Conservation (phyloP, 2,797 vertebrate species). For the Enoplosus armatus region DNA sequence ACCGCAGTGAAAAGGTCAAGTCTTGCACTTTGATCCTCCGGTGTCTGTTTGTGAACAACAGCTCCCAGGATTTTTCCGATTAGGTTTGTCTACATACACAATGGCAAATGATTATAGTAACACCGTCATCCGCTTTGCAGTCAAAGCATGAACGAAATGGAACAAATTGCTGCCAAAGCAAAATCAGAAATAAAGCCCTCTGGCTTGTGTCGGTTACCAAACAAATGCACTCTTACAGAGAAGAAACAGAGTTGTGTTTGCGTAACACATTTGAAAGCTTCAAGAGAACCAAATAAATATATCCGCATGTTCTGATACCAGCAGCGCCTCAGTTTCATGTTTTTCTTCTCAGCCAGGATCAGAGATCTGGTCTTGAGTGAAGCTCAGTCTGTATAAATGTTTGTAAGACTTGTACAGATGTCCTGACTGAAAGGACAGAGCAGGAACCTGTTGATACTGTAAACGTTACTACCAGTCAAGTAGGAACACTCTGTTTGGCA, state of each 20-base stretch:
- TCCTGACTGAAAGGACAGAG: conserved; percentile 2
- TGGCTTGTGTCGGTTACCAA: conserved; percentile 15
- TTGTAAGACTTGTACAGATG: not conserved
- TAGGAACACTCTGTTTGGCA: not conserved
- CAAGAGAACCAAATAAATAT: not conserved
- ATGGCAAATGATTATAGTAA: not conserved
- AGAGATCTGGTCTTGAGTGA: not conserved
- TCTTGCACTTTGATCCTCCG: conserved; percentile 58
- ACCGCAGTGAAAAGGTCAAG: conserved; percentile 47
- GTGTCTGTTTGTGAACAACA: conserved; percentile 13
- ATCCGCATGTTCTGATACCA: not conserved
- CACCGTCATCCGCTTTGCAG: conserved; percentile 11
- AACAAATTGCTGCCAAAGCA: conserved; percentile 1
- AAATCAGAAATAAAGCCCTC: not conserved
- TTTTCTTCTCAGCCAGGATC: not conserved
- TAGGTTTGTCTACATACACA: not conserved
- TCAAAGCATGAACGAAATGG: conserved; percentile 9
- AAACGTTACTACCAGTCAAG: conserved; percentile 24
- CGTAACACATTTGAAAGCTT: conserved; percentile 1
- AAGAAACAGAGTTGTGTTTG: conserved; percentile 6
- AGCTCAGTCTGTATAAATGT: not conserved
- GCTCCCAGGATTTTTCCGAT: not conserved
- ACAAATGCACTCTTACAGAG: conserved; percentile 6
- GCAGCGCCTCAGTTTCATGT: not conserved
- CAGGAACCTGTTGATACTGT: conserved; percentile 35